phyloP scores from a whole-genome alignment of 2,797 vertebrate genomes.

The Merluccius polli region DNA sequence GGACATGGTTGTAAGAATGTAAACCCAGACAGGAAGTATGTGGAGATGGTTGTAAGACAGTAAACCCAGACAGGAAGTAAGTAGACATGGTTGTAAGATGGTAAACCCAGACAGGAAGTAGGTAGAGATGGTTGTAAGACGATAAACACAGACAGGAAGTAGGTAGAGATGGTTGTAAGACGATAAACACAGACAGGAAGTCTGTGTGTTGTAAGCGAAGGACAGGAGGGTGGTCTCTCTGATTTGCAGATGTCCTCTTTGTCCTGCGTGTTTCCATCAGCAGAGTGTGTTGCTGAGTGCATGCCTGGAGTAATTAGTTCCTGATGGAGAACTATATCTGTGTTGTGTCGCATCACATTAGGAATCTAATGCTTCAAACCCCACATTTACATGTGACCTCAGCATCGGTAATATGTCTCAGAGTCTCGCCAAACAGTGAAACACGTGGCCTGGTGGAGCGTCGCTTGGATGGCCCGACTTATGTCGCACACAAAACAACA shows the following conservation, averaged over 20 bases:
- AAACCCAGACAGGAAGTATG: too few relatives aligned
- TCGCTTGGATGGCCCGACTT: neutral
- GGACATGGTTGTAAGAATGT: too few relatives aligned
- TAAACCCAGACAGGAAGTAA: too few relatives aligned
- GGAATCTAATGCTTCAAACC: constrained; percentile 63
- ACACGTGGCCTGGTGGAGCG: neutral
- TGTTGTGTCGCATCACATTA: constrained; percentile 66
- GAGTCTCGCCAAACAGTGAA: neutral
- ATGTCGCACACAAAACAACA: neutral
- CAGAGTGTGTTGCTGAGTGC: constrained; percentile 62
- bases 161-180: neutral
- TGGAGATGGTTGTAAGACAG: too few relatives aligned
- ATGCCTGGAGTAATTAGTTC: constrained; percentile 65
- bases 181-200: constrained; percentile 34
- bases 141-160: neutral
- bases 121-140: too few relatives aligned
- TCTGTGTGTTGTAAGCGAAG: neutral
- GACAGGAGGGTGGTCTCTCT: constrained; percentile 20
- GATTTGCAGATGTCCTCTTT: constrained; percentile 63
- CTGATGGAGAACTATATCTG: constrained; percentile 64
- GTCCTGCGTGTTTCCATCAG: constrained; percentile 63
- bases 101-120: too few relatives aligned
- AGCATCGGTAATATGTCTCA: constrained; percentile 34
- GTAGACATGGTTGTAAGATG: too few relatives aligned
- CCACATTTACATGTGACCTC: constrained; percentile 63